phyloP scores from a whole-genome alignment of 2,113 vertebrate genomes.

The Tapirus terrestris region DNA sequence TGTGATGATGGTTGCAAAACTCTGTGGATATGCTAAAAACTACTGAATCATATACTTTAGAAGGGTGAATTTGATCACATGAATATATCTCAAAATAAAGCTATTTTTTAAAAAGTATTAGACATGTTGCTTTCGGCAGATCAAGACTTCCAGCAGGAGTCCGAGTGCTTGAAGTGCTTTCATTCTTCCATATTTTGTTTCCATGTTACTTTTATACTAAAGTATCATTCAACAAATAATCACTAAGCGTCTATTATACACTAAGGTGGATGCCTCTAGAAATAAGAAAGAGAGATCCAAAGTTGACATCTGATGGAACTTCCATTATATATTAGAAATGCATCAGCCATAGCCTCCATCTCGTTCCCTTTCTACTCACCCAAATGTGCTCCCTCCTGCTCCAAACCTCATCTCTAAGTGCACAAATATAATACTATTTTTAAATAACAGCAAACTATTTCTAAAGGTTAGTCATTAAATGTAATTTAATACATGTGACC shows the following conservation, averaged over 20 bases:
- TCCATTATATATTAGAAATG: neutral
- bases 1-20: neutral
- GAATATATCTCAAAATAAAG: neutral
- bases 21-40: neutral
- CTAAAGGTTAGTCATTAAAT: neutral
- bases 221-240: neutral
- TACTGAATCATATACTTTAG: neutral
- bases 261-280: neutral
- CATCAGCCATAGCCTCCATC: neutral
- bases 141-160: neutral
- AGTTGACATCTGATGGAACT: neutral
- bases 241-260: neutral
- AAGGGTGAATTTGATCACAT: neutral
- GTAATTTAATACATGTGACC: neutral
- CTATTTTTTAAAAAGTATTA: neutral
- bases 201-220: neutral
- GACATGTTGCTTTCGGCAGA: neutral
- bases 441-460: neutral
- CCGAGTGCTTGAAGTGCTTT: neutral
- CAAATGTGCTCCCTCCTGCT: rapidly evolving
- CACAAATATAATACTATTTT: neutral
- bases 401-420: neutral
- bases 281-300: neutral
- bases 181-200: neutral
- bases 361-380: neutral